Base-by-base conservation (phyloP, 2,888 invertebrate species). In the Drosophila infuscata region DNA sequence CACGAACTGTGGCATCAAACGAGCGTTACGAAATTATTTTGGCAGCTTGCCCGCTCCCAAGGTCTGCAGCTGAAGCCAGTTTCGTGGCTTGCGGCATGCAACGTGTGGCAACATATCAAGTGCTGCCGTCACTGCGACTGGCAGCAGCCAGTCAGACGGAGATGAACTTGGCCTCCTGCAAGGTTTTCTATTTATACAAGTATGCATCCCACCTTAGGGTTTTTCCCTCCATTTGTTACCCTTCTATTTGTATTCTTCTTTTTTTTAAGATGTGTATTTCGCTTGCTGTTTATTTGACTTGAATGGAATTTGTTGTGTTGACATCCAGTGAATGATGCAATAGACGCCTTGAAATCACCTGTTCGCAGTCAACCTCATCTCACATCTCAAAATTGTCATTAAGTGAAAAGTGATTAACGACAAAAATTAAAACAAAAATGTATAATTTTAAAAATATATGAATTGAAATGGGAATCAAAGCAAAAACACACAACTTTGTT, bases 11-110 rank as follows among this genome's bases (percentile, higher is more conserved):
- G 54, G 46, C 36, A n/a, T 12, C 83, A 78, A 83, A 60, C 67
- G 69, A 82, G 81, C 70, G 81, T 81, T 82, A 81, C 79, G 72
- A 76, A 81, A 83, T 82, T 82, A 76, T 82, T 81, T 86, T 81
- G 84, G 84, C 83, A 83, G 69, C 58, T 70, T 69, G 86, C 82
- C 83, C 72, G 72, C 75, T 75, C 75, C 49, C 75, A 78, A 78
- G 75, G 75, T 74, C 71, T 71, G 60, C 56, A 32, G 60, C 51
- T 49, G 56, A 69, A 59, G 69, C 52, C 76, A 76, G 63, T 74
- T 53, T 66, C 51, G 59, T 53, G 52, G 38, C 61, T 35, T 33
- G 61, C 29, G 58, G 76, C 73, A 65, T 61, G 64, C 61, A 65
- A 52, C 56, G 56, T 53, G 51, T 20, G 35, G 36, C 54, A 57